A percentile compares a stretch with the other conserved stretches of the same genome.
Conservation (phyloP, 2,888 invertebrate species). For the Digitonthophagus gazella region DNA sequence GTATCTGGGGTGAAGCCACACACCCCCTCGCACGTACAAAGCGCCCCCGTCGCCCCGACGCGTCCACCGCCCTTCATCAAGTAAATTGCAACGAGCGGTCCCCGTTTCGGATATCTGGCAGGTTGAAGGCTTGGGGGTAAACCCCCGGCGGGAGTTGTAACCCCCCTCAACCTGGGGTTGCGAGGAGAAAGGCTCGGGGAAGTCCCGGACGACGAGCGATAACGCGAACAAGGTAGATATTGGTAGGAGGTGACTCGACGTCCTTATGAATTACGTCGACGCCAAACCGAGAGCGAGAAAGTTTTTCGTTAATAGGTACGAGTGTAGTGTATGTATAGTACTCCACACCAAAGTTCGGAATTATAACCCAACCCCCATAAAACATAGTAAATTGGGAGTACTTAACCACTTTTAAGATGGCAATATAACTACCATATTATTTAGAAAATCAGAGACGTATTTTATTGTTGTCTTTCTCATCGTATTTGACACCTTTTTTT, state of each 20-base stretch:
- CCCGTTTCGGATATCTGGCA: conserved; percentile 51
- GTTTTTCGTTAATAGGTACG: not conserved
- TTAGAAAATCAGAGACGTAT: too few relatives aligned
- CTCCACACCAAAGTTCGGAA: too few relatives aligned
- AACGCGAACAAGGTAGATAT: conserved; percentile 31
- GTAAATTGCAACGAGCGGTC: conserved; percentile 50
- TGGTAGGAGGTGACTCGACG: conserved; percentile 29
- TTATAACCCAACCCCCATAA: too few relatives aligned
- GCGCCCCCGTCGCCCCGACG: conserved; percentile 33
- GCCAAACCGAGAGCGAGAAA: not conserved
- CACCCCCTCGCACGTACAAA: conserved; percentile 18
- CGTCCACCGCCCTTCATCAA: conserved; percentile 48
- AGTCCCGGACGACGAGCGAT: conserved; percentile 24
- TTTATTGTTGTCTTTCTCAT: too few relatives aligned
- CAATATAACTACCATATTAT: too few relatives aligned
- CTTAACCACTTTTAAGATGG: too few relatives aligned
- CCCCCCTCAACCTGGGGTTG: conserved; percentile 26
- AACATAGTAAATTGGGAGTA: too few relatives aligned
- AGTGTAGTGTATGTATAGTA: not conserved
- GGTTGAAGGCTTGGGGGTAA: conserved; percentile 46
- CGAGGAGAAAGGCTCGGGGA: not conserved
- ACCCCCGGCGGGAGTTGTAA: conserved; percentile 32
- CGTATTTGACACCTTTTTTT: too few relatives aligned
- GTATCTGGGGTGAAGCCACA: conserved; percentile 25
- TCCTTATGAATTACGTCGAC: conserved; percentile 25